Percentiles rank a stretch among this genome's conserved stretches.
These are phyloP conservation scores for Lophotriccus pileatus DNA, from an alignment of 2,797 vertebrate species.

Conservation along the genomic window DNA sequence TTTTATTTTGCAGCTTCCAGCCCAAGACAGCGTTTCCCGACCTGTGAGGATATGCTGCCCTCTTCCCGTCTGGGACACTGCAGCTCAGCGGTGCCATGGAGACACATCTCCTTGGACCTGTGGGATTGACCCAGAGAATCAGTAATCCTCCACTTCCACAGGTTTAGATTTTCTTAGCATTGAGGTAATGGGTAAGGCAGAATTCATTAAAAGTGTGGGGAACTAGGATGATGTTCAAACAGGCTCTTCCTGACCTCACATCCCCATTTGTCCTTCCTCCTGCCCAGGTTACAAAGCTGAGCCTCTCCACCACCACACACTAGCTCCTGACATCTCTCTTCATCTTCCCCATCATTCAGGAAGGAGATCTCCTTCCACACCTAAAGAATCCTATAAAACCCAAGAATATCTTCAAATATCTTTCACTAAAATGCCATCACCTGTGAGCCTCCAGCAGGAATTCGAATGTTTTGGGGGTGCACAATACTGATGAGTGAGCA, in stretches of 20 bases:
- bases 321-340: background rate
- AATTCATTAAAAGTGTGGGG: background rate
- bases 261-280: background rate
- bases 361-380: background rate
- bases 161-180: background rate
- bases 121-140: background rate
- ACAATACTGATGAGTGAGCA: background rate
- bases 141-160: background rate
- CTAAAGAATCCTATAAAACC: background rate
- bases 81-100: background rate
- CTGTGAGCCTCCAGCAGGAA: background rate
- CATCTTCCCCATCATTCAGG: background rate
- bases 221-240: background rate
- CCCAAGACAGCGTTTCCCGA: constrained; percentile 40
- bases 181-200: background rate
- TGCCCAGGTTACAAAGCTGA: background rate
- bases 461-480: accelerated
- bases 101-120: background rate
- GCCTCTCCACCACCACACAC: background rate
- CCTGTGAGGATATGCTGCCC: constrained; percentile 56
- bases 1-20: constrained; percentile 34
- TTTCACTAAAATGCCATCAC: background rate
- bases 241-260: accelerated
- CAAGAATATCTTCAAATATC: background rate
- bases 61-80: constrained; percentile 29